Conservation (phyloP, 2,113 vertebrate genomes). For the Coptodon bakossiorum region DNA sequence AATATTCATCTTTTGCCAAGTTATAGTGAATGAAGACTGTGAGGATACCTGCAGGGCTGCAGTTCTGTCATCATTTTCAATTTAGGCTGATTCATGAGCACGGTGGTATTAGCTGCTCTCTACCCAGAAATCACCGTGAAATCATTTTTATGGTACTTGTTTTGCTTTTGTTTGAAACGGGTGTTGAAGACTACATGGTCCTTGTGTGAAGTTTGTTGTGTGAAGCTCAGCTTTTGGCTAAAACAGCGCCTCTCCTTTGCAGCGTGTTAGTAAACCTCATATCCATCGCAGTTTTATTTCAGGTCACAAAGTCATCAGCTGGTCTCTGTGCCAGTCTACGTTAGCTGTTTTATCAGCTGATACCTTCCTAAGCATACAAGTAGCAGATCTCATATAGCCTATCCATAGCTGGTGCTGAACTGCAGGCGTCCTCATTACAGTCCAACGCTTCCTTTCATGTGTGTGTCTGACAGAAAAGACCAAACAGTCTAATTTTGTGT, state of each 20-base stretch:
- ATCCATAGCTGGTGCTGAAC: background rate
- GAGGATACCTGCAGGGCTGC: background rate
- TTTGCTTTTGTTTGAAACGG: background rate
- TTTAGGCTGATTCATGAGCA: background rate
- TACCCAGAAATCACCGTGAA: background rate
- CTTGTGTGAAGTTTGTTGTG: background rate
- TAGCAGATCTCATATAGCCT: background rate
- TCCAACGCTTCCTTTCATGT: background rate
- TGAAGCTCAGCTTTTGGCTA: background rate
- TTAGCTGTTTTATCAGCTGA: background rate
- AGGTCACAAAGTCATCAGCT: background rate
- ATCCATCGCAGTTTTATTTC: background rate
- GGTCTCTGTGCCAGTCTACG: background rate
- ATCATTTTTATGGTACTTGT: background rate
- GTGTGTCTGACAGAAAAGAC: background rate
- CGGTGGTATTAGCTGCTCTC: background rate
- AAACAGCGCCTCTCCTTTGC: background rate
- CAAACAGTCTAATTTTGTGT: background rate
- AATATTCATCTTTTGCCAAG: background rate
- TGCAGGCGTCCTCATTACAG: background rate
- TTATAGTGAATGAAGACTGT: background rate
- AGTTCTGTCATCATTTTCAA: background rate
- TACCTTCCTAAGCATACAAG: background rate
- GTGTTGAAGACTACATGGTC: background rate
- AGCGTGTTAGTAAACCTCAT: background rate